Evolutionary conservation across 2,888 invertebrate genomes (phyloP).

Genomic region (Pristionchus mayeri): DNA sequence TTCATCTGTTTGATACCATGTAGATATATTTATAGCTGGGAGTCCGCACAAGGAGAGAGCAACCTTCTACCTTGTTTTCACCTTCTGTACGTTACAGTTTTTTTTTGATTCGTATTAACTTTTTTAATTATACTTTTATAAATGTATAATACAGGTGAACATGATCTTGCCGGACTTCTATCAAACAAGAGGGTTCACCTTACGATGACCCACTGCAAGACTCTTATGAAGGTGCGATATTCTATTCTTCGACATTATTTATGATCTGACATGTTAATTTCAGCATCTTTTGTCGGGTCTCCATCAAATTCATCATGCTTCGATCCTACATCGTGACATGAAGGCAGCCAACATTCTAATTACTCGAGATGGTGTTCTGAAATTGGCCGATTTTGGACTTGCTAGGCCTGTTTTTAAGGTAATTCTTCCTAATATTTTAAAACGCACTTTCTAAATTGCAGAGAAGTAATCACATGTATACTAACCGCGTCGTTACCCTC

Average conservation of each 20-base stretch:
- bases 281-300: conserved; percentile 78
- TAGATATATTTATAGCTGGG: not conserved
- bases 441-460: not conserved
- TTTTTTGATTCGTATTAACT: not conserved
- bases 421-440: not conserved
- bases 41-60: conserved; percentile 79
- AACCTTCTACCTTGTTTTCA: conserved; percentile 95
- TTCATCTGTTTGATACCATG: not conserved
- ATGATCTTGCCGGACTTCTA: conserved; percentile 94
- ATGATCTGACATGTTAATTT: conserved; percentile 28
- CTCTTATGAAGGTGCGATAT: conserved; percentile 84
- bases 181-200: conserved; percentile 96
- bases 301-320: conserved; percentile 96
- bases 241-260: not conserved
- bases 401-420: conserved; percentile 83
- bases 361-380: conserved; percentile 92
- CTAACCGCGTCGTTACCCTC: conserved; percentile 96
- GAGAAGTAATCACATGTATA: conserved; percentile 81
- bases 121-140: not conserved
- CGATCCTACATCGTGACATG: conserved; percentile 92
- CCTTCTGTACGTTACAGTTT: conserved; percentile 84
- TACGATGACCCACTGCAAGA: conserved; percentile 95
- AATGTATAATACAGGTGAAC: conserved; percentile 81
- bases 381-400: conserved; percentile 96
- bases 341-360: conserved; percentile 98